Base-by-base conservation (phyloP, 2,797 vertebrate species). In the Microtus californicus region DNA sequence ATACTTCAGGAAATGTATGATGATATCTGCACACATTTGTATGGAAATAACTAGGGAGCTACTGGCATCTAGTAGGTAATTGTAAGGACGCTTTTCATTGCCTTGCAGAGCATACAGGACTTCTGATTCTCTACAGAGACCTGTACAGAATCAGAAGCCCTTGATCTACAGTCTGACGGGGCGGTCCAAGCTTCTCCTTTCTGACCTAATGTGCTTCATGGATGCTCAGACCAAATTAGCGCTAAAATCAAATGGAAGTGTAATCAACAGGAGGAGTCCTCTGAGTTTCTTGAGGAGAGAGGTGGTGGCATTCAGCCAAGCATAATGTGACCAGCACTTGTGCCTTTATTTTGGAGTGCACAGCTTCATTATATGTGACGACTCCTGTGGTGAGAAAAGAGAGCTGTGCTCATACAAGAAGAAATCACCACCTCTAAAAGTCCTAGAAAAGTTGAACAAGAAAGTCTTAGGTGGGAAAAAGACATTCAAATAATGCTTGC, bases 381-480 rank as follows among this genome's bases (percentile, higher is more conserved):
- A 48, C 61, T 88, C 17, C 54, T 78, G 31, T 1, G 48, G 78
- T 79, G 82, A 97, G 94, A 96, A 89, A 86, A 96, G 85, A 90
- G 92, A 95, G 91, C 71, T 71, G 83, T 91, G 71, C 90, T 45
- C 48, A 27, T 56, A 88, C 25, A 85, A 93, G 93, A 95, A 95
- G 63, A 93, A 92, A 86, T 69, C 93, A 85, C 56, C 87, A 90
- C 83, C 67, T 61, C 31, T 37, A 40, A 94, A 95, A 90, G 95
- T 94, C 87, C 63, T 63, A 37, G 89, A 78, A 74, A 96, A 95
- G 90, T 97, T 95, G 67, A 94, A 89, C 86, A 94, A 78, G 90
- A 93, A 92, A 94, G n/a, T 88, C 65, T 85, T 76, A 95, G 92
- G 63, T 78, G 65, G 56, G 29, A n/a, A 82, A 90, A 45, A 93